These are phyloP conservation scores for Odontamblyopus lacepedii DNA, from an alignment of 2,797 vertebrate species.

Conservation along the genomic window DNA sequence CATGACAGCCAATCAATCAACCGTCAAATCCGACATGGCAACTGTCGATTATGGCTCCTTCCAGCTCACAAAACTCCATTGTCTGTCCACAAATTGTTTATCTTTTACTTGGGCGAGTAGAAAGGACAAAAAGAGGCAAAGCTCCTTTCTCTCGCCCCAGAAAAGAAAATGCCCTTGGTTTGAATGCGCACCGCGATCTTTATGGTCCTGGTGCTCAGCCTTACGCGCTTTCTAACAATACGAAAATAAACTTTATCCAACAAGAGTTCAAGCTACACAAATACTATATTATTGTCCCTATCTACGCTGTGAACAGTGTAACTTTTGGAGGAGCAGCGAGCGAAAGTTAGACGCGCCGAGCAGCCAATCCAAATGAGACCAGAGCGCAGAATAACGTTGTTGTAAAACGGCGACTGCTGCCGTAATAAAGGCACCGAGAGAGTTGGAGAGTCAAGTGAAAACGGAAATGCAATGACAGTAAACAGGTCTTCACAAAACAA, in stretches of 20 bases:
- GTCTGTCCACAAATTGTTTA: constrained; percentile 72
- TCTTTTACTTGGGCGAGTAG: constrained; percentile 54
- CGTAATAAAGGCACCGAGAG: constrained; percentile 25
- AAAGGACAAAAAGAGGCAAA: constrained; percentile 50
- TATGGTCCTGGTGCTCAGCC: constrained; percentile 52
- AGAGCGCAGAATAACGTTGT: constrained; percentile 16
- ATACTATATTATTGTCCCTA: neutral
- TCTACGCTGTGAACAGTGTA: constrained; percentile 18
- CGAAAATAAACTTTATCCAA: constrained; percentile 64
- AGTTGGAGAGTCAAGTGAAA: constrained; percentile 57
- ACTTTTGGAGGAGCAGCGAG: constrained; percentile 52
- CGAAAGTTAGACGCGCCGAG: constrained; percentile 58
- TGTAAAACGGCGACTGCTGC: neutral
- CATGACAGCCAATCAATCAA: constrained; percentile 95
- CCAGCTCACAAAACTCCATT: constrained; percentile 84
- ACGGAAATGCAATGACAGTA: constrained; percentile 67
- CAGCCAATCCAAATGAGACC: constrained; percentile 19
- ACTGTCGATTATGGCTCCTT: constrained; percentile 88
- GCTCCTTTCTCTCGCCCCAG: constrained; percentile 35
- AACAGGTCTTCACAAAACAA: constrained; percentile 61
- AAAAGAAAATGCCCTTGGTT: constrained; percentile 66
- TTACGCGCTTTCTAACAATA: constrained; percentile 55
- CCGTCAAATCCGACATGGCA: constrained; percentile 96
- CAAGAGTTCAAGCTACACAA: constrained; percentile 7
- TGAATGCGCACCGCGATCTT: constrained; percentile 63